These are phyloP conservation scores for Diarsia brunnea DNA, from an alignment of 2,888 invertebrate species.

Conservation along the genomic window DNA sequence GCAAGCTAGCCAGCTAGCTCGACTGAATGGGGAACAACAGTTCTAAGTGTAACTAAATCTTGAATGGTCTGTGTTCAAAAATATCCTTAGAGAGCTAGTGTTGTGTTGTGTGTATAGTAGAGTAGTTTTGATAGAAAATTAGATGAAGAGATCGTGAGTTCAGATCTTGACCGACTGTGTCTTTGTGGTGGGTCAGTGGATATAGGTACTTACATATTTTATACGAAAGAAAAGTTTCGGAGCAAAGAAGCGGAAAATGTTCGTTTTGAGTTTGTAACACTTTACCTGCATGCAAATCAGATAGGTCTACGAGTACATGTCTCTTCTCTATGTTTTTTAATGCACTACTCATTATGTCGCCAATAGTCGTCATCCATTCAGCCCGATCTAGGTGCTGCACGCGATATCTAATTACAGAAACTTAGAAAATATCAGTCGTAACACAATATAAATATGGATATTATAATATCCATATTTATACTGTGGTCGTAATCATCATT, in stretches of 20 bases:
- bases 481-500: background rate
- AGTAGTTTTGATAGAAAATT: background rate
- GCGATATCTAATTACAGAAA: slow-evolving; percentile 47
- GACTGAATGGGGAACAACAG: background rate
- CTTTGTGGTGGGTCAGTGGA: background rate
- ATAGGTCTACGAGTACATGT: background rate
- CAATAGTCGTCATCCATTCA: slow-evolving; percentile 30
- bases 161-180: background rate
- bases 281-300: background rate
- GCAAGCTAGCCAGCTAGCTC: background rate
- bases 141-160: slow-evolving; percentile 17
- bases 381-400: slow-evolving; percentile 18
- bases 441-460: no score
- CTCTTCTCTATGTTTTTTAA: background rate
- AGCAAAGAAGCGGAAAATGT: background rate
- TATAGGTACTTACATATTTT: no score
- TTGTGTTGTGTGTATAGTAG: background rate
- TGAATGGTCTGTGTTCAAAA: background rate
- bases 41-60: background rate
- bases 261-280: background rate
- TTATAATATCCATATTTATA: no score
- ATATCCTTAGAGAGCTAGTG: background rate
- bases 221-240: background rate
- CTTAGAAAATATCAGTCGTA: slow-evolving; percentile 27
- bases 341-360: background rate